Evolutionary conservation across 1,140 invertebrate genomes (phyloP).

Genomic region (Adelges cooleyi): DNA sequence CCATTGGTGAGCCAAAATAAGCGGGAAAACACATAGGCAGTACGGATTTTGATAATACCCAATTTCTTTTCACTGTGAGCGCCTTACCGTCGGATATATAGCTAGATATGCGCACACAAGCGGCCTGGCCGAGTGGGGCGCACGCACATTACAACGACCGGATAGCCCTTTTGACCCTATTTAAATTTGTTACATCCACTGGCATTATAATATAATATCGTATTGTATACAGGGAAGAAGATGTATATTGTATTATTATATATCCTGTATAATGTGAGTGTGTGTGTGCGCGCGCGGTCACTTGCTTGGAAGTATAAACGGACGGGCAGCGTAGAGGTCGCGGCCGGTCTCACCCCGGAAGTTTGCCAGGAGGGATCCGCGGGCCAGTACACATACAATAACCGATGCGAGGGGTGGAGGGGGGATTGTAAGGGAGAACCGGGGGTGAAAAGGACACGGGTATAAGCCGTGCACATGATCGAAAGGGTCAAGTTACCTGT

Average conservation of each 20-base stretch:
- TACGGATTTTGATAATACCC: not conserved
- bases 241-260: no score
- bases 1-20: not conserved
- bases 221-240: not conserved
- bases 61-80: slow-evolving; percentile 1
- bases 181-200: slow-evolving; percentile 24
- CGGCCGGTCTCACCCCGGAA: slow-evolving; percentile 27
- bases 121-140: not conserved
- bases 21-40: not conserved
- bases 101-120: not conserved
- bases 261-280: not conserved
- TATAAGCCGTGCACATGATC: not conserved
- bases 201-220: not conserved
- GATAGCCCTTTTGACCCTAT: slow-evolving; percentile 25
- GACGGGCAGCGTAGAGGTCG: slow-evolving; percentile 2
- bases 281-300: not conserved
- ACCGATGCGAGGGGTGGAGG: no score
- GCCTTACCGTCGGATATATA: not conserved
- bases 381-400: not conserved
- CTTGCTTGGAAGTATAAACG: not conserved
- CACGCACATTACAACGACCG: not conserved
- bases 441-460: slow-evolving; percentile 23
- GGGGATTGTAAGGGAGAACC: no score
- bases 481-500: slow-evolving; percentile 29
- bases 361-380: not conserved